Conservation (phyloP, 2,797 vertebrate species). For the Avahi laniger region DNA sequence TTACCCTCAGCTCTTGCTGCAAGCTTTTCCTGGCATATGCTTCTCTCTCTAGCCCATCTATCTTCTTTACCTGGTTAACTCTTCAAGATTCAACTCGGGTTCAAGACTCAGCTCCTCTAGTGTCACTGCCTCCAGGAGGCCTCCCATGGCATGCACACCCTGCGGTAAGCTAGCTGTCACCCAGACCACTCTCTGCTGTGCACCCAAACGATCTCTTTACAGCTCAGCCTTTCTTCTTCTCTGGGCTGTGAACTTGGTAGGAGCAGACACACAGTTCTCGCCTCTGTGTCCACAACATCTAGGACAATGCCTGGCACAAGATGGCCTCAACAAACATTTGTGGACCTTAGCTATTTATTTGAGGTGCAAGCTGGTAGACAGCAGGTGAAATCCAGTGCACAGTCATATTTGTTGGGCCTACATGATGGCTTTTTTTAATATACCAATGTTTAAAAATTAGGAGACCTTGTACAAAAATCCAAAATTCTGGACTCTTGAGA, state of each 20-base stretch:
- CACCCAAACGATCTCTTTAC: background rate
- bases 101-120: background rate
- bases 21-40: background rate
- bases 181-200: background rate
- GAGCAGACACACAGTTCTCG: background rate
- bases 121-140: fast-evolving
- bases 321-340: background rate
- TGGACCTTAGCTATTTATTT: background rate
- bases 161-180: background rate
- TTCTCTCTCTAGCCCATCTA: background rate
- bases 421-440: background rate
- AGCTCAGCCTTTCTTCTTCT: background rate
- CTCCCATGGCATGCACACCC: background rate
- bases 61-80: background rate
- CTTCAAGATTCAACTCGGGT: background rate
- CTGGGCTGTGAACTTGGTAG: background rate
- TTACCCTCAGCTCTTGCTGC: background rate
- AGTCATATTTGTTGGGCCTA: background rate
- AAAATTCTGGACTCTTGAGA: background rate
- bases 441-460: background rate
- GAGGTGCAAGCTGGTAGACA: background rate
- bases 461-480: background rate
- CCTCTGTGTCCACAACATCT: background rate
- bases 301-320: background rate
- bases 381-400: background rate